Conservation (phyloP, 2,888 invertebrate genomes). For the Leptinotarsa rubiginosa region DNA sequence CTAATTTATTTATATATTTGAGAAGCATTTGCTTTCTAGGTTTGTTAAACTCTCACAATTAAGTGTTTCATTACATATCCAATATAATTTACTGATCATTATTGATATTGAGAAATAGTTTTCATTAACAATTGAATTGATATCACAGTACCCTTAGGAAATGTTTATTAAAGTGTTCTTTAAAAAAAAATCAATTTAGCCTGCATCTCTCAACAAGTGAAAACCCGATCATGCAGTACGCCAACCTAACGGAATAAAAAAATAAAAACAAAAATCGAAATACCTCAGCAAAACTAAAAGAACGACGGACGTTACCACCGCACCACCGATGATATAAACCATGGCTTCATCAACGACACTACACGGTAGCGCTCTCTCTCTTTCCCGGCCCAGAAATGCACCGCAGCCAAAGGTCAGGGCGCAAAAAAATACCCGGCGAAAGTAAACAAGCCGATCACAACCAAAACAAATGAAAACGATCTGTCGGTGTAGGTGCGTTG, state of each 20-base stretch:
- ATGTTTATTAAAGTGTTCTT: too few relatives aligned
- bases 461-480: background rate
- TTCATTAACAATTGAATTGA: too few relatives aligned
- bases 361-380: constrained; percentile 12
- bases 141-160: too few relatives aligned
- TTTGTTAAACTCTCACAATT: too few relatives aligned
- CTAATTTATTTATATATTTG: too few relatives aligned
- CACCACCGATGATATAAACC: constrained; percentile 39
- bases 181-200: too few relatives aligned
- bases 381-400: constrained; percentile 42
- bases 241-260: background rate
- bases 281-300: constrained; percentile 52
- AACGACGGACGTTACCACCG: constrained; percentile 46
- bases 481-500: too few relatives aligned
- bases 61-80: too few relatives aligned
- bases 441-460: background rate
- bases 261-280: constrained; percentile 14
- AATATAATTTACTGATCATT: too few relatives aligned
- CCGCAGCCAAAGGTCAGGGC: constrained; percentile 49
- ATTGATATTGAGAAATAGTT: too few relatives aligned
- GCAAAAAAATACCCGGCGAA: constrained; percentile 34
- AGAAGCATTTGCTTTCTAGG: too few relatives aligned
- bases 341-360: constrained; percentile 37
- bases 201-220: too few relatives aligned
- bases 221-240: background rate